A percentile compares a stretch with the other conserved stretches of the same genome.
Conservation (phyloP, 2,113 vertebrate species). For the Procavia capensis region DNA sequence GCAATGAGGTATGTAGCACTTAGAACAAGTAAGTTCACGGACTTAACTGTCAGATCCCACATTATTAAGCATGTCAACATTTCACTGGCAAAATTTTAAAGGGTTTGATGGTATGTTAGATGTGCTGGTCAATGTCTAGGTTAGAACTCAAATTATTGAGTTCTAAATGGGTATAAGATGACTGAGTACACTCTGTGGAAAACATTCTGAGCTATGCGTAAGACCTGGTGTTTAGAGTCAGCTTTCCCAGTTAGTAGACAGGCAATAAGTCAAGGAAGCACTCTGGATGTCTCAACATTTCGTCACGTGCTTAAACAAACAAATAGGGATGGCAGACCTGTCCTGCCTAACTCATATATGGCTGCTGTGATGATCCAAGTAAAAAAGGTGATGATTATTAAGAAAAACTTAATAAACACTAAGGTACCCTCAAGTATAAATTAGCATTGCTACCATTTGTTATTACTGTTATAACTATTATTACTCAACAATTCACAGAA, state of each 20-base stretch:
- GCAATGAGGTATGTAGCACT: too few species aligned
- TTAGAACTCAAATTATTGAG: conserved; percentile 42
- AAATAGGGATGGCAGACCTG: background rate
- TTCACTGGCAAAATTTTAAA: conserved; percentile 41
- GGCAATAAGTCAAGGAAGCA: background rate
- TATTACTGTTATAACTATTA: background rate
- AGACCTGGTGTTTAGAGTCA: background rate
- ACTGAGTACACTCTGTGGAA: background rate
- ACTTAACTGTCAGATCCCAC: too few species aligned
- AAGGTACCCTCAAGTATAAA: background rate
- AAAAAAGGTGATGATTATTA: conserved; percentile 11
- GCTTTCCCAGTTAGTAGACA: conserved; percentile 3
- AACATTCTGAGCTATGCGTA: background rate
- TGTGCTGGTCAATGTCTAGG: conserved; percentile 45
- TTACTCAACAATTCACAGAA: background rate
- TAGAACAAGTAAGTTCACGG: too few species aligned
- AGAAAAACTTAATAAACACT: background rate
- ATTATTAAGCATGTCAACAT: conserved; percentile 22
- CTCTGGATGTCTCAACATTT: background rate
- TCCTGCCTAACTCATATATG: background rate
- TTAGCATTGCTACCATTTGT: background rate
- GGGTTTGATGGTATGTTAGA: background rate
- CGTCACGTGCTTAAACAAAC: conserved; percentile 31
- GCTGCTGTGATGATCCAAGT: background rate
- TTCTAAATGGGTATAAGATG: conserved; percentile 24